These are phyloP conservation scores for Melanotaenia boesemani DNA, from an alignment of 2,797 vertebrate species.

Conservation along the genomic window DNA sequence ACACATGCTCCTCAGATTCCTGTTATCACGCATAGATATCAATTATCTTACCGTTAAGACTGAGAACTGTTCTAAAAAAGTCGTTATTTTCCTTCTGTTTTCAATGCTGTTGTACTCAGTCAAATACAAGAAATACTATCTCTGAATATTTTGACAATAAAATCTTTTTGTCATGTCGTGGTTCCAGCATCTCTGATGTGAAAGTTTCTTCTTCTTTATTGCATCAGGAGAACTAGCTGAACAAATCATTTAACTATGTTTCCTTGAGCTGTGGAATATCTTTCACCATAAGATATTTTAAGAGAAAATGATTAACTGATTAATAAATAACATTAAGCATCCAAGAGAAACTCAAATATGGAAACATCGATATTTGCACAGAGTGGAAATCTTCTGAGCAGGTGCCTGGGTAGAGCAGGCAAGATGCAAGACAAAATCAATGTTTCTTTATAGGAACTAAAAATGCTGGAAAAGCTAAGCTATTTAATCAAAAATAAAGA, in stretches of 20 bases:
- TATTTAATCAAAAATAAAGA: background rate
- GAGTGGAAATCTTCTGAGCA: background rate
- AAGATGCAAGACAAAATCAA: background rate
- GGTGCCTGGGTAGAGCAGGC: no score
- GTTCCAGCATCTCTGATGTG: background rate
- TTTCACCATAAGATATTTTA: no score
- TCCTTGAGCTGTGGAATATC: background rate
- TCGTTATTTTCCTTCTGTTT: no score
- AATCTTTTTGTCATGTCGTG: background rate
- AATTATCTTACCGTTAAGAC: background rate
- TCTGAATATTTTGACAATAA: no score
- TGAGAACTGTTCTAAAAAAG: no score
- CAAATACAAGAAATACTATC: no score
- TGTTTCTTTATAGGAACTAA: no score
- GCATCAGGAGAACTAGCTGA: background rate
- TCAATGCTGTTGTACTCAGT: no score
- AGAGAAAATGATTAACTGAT: background rate
- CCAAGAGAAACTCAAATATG: background rate
- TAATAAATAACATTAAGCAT: background rate
- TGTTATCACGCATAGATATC: background rate
- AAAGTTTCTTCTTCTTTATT: no score
- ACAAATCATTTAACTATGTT: background rate
- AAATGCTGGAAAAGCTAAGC: background rate
- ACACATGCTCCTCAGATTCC: no score
- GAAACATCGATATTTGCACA: background rate